Conservation (phyloP, 2,888 invertebrate species). For the Synergus umbraculus region DNA sequence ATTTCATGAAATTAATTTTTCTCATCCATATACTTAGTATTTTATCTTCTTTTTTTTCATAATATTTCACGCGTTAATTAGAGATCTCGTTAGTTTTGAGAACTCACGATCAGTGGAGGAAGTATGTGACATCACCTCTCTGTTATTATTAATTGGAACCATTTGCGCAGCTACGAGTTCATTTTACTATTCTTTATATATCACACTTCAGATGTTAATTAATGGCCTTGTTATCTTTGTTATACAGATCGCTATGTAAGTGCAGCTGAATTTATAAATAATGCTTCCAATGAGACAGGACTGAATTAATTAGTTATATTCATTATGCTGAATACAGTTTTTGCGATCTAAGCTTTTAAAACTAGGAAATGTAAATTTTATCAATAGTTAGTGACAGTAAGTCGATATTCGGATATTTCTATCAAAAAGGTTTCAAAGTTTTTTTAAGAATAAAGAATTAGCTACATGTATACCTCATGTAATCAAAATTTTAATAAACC, state of each 20-base stretch:
- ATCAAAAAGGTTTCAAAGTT: too few relatives aligned
- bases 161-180: background rate
- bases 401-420: background rate
- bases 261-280: background rate
- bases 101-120: background rate
- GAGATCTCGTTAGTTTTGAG: background rate
- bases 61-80: conserved; percentile 1
- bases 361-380: background rate
- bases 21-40: background rate
- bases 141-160: conserved; percentile 19
- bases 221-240: background rate
- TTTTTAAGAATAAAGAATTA: too few relatives aligned
- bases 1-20: background rate
- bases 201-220: conserved; percentile 9
- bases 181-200: background rate
- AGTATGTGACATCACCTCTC: background rate
- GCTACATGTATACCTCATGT: background rate
- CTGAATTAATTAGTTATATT: too few relatives aligned
- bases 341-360: background rate
- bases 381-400: background rate
- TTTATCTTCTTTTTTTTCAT: background rate
- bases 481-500: background rate
- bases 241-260: background rate
- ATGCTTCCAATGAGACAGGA: background rate
- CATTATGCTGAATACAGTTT: too few relatives aligned